A percentile compares a stretch with the other conserved stretches of the same genome.
Conservation (phyloP, 2,888 invertebrate species). For the Opisthograptis luteolata region DNA sequence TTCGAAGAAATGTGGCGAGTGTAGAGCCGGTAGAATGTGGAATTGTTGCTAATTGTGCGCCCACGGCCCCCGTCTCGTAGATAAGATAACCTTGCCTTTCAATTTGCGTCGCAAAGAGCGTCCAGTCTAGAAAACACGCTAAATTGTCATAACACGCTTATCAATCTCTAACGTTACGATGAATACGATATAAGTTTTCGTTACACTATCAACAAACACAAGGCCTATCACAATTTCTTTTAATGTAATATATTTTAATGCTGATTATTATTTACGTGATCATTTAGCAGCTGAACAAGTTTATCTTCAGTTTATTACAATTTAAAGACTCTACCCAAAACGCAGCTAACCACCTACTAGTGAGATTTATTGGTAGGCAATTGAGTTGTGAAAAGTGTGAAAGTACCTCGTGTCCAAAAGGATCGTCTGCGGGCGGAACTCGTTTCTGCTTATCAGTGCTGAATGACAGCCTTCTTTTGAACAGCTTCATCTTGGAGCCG, state of each 20-base stretch:
- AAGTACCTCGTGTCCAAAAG: slow-evolving; percentile 80
- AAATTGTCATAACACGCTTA: slow-evolving; percentile 61
- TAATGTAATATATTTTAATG: slow-evolving; percentile 16
- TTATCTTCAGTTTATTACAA: slow-evolving; percentile 9
- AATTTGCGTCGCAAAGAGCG: slow-evolving; percentile 71
- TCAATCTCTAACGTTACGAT: slow-evolving; percentile 41
- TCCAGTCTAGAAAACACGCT: slow-evolving; percentile 50
- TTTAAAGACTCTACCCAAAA: background rate
- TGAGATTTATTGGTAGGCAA: slow-evolving; percentile 36
- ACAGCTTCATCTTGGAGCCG: slow-evolving; percentile 74
- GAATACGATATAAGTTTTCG: slow-evolving; percentile 12
- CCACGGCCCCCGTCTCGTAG: slow-evolving; percentile 67
- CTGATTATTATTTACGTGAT: slow-evolving; percentile 17
- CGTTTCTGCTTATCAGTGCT: slow-evolving; percentile 80
- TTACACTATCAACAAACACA: slow-evolving; percentile 15
- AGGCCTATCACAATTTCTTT: slow-evolving; percentile 5
- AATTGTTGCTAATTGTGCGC: slow-evolving; percentile 44
- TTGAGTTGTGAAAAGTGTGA: slow-evolving; percentile 27
- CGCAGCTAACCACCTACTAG: slow-evolving; percentile 10
- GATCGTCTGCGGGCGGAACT: slow-evolving; percentile 71
- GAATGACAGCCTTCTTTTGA: slow-evolving; percentile 80
- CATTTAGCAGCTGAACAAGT: slow-evolving; percentile 3
- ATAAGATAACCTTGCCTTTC: slow-evolving; percentile 84
- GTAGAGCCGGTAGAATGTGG: slow-evolving; percentile 25
- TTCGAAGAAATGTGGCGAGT: slow-evolving; percentile 47